These are phyloP conservation scores for Venturia canescens DNA, from an alignment of 1,140 invertebrate genomes.

Conservation along the genomic window DNA sequence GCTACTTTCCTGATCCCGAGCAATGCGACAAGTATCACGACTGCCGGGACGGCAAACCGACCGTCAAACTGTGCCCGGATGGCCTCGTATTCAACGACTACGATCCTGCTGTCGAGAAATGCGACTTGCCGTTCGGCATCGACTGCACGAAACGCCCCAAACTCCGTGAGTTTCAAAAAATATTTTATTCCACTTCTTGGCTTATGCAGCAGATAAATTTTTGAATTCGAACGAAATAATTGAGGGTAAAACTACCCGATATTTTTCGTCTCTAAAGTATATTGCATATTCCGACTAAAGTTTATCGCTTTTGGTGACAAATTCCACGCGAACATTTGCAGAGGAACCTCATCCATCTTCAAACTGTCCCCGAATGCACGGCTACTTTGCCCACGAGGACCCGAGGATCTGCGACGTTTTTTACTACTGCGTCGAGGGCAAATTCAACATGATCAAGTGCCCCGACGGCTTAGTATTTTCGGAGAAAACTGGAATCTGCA, in stretches of 20 bases:
- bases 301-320: too few species aligned
- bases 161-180: conserved; percentile 82
- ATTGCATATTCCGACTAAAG: too few species aligned
- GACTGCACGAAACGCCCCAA: conserved; percentile 87
- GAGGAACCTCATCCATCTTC: conserved; percentile 84
- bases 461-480: conserved; percentile 93
- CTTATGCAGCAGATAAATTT: too few species aligned
- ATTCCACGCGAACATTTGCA: too few species aligned
- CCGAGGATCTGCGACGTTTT: conserved; percentile 90
- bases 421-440: conserved; percentile 93
- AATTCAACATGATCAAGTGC: conserved; percentile 93
- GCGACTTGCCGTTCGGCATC: conserved; percentile 91
- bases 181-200: too few species aligned
- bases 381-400: conserved; percentile 92
- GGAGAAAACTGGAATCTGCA: conserved; percentile 91
- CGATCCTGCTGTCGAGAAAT: conserved; percentile 88
- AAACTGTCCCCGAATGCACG: conserved; percentile 90
- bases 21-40: conserved; percentile 96
- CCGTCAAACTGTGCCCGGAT: conserved; percentile 90
- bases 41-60: conserved; percentile 84
- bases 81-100: conserved; percentile 96
- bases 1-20: conserved; percentile 89
- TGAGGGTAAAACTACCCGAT: too few species aligned
- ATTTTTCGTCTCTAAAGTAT: too few species aligned
- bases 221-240: too few species aligned